These are phyloP conservation scores for Nematostella vectensis DNA, from an alignment of 92 coral and sea anemone genomes.

Conservation along the genomic window DNA sequence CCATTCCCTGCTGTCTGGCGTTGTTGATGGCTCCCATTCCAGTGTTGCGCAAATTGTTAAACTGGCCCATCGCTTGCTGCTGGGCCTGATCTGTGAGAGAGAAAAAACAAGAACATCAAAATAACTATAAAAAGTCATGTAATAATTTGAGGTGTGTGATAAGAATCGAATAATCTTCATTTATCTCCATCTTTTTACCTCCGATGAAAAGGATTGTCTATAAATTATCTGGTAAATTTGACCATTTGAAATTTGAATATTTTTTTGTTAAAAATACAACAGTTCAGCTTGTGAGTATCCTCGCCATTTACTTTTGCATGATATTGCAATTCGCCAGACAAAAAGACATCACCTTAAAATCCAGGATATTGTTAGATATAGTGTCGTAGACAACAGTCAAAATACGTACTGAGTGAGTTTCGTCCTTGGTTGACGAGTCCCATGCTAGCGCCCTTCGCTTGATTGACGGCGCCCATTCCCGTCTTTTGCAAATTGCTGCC, in stretches of 20 bases:
- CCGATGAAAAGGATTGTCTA: too few species aligned
- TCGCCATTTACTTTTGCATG: background rate
- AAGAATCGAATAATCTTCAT: too few species aligned
- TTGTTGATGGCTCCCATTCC: conserved; percentile 88
- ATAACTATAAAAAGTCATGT: too few species aligned
- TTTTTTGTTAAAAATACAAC: background rate
- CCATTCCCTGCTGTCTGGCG: conserved; percentile 53
- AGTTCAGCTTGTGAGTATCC: background rate
- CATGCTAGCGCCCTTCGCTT: conserved; percentile 69
- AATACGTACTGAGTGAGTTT: conserved; percentile 52
- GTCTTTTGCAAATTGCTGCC: conserved; percentile 54
- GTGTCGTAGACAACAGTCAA: too few species aligned
- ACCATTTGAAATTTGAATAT: too few species aligned
- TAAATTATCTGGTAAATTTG: too few species aligned
- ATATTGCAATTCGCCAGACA: background rate
- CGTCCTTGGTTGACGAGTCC: conserved; percentile 63
- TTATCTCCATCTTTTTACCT: too few species aligned
- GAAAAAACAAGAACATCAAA: background rate
- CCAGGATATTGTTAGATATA: too few species aligned
- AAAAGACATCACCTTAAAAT: background rate
- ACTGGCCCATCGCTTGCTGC: conserved; percentile 79
- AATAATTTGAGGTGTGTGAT: too few species aligned
- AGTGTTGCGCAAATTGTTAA: conserved; percentile 64
- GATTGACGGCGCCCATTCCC: conserved; percentile 65
- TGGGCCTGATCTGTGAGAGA: conserved; percentile 51